These are phyloP conservation scores for Gobius niger DNA, from an alignment of 2,113 vertebrate species.

Conservation along the genomic window DNA sequence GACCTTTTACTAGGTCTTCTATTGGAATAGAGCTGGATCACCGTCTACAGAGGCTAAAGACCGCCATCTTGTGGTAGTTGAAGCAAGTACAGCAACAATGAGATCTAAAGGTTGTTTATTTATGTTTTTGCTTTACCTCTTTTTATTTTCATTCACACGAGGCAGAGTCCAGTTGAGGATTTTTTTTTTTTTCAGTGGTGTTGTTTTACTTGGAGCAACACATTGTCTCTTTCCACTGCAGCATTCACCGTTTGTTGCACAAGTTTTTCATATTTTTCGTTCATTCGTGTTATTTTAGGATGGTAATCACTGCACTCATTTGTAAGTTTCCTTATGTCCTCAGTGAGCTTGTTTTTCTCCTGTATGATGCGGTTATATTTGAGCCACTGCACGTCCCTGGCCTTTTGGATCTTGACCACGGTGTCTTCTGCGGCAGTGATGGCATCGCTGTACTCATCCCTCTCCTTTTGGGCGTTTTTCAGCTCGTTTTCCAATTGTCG, in stretches of 20 bases:
- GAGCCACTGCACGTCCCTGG: conserved; percentile 84
- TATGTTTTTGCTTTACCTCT: too few species aligned
- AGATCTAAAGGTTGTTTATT: background rate
- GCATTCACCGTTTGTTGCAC: conserved; percentile 82
- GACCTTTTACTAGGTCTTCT: too few species aligned
- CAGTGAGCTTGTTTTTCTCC: conserved; percentile 83
- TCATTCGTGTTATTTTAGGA: conserved; percentile 77
- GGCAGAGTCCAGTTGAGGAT: conserved; percentile 9
- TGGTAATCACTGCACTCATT: conserved; percentile 82
- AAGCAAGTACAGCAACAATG: background rate
- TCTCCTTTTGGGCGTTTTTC: conserved; percentile 74
- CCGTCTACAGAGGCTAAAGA: background rate
- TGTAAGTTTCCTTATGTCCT: conserved; percentile 84
- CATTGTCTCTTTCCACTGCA: conserved; percentile 82
- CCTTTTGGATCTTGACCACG: conserved; percentile 78
- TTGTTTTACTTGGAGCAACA: conserved; percentile 63
- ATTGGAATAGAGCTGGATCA: background rate
- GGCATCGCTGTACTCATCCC: conserved; percentile 74
- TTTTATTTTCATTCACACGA: background rate
- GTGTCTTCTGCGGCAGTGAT: conserved; percentile 74
- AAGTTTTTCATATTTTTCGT: conserved; percentile 82
- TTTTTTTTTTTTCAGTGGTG: conserved; percentile 51
- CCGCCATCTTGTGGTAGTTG: conserved; percentile 48
- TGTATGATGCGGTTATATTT: conserved; percentile 82
- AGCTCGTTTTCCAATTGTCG: conserved; percentile 80